Conservation (phyloP, 2,888 invertebrate species). For the Diabrotica balteata region DNA sequence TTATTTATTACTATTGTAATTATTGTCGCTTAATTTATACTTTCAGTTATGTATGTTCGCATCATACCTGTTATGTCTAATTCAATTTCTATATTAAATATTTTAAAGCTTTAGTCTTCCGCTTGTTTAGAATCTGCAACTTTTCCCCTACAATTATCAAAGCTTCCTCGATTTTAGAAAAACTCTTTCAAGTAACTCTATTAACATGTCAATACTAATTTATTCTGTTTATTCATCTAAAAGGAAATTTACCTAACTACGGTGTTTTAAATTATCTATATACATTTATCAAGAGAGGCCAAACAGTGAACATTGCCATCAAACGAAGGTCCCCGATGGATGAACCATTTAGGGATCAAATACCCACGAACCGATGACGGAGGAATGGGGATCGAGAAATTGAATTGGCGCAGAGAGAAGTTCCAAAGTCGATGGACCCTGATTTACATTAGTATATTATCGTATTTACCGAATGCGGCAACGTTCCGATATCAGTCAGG, state of each 20-base stretch:
- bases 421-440: slow-evolving; percentile 9
- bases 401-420: slow-evolving; percentile 16
- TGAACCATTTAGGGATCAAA: slow-evolving; percentile 23
- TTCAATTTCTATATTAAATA: too few species aligned
- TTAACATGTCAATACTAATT: neutral
- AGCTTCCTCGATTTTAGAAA: too few species aligned
- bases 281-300: neutral
- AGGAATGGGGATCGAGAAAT: slow-evolving; percentile 11
- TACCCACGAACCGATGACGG: slow-evolving; percentile 11
- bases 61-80: too few species aligned
- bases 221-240: neutral
- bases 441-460: slow-evolving; percentile 23
- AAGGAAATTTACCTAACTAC: neutral
- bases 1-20: too few species aligned
- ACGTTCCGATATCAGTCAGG: neutral
- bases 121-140: too few species aligned
- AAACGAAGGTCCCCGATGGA: slow-evolving; percentile 16
- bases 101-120: too few species aligned
- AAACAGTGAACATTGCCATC: slow-evolving; percentile 3
- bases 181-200: neutral
- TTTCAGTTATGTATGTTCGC: too few species aligned
- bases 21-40: too few species aligned
- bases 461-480: slow-evolving; percentile 8
- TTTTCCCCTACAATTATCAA: too few species aligned
- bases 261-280: neutral